These are phyloP conservation scores for Spilosoma lubricipeda DNA, from an alignment of 2,888 invertebrate species.

Conservation along the genomic window DNA sequence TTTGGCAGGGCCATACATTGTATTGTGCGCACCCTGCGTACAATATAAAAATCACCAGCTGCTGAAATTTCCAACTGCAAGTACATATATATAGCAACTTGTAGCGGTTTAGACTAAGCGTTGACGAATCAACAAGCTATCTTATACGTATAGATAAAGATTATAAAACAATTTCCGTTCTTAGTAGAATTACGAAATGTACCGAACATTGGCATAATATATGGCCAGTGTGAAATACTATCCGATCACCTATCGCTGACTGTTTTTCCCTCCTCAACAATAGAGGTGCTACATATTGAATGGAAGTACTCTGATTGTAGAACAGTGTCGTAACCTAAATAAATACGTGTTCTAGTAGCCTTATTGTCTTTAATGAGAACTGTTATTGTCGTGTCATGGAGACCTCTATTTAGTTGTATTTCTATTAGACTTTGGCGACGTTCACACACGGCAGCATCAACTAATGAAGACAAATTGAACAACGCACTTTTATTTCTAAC, in stretches of 20 bases:
- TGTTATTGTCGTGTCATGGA: slow-evolving; percentile 6
- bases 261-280: slow-evolving; percentile 56
- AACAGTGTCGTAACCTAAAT: slow-evolving; percentile 54
- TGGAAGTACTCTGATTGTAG: slow-evolving; percentile 48
- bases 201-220: not conserved
- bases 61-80: too few relatives aligned
- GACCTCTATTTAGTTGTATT: slow-evolving; percentile 43
- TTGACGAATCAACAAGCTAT: too few relatives aligned
- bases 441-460: not conserved
- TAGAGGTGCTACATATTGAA: slow-evolving; percentile 49
- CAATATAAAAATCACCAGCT: too few relatives aligned
- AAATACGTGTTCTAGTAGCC: slow-evolving; percentile 35
- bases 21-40: too few relatives aligned
- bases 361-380: slow-evolving; percentile 46
- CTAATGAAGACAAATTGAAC: not conserved
- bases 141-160: not conserved
- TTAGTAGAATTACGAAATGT: not conserved
- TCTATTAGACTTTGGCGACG: slow-evolving; percentile 3
- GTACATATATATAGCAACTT: too few relatives aligned
- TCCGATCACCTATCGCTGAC: slow-evolving; percentile 43
- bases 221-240: slow-evolving; percentile 23
- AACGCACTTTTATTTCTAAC: not conserved
- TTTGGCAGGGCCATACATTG: too few relatives aligned
- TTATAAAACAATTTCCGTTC: slow-evolving; percentile 1
- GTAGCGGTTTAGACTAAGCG: too few relatives aligned